Evolutionary conservation across 2,113 vertebrate genomes (phyloP), one percentile per base, ranked within the genome.

Genomic region (Nerophis ophidion): DNA sequence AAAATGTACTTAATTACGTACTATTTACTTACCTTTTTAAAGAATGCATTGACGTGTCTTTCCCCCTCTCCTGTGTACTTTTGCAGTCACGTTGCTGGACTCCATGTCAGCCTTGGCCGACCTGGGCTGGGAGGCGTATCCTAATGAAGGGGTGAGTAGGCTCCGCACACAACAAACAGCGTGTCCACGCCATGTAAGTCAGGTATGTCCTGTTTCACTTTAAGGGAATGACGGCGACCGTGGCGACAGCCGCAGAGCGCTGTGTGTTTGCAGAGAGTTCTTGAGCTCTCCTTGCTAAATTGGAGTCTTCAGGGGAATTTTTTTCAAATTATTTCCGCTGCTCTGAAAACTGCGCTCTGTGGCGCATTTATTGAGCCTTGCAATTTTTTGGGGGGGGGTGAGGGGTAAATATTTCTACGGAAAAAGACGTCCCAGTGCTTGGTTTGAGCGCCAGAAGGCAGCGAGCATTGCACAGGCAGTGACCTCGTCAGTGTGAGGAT

Each of bases 101-200:
- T 91, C 91, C 19, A 92, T 92, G 91, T 92, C 91, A 14, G 91
- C 91, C 12, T 74, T 90, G 77, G 91, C 91, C 26, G 91, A 92
- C 82, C 88, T 92, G 57, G 91, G 90, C 71, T 92, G 91, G 91
- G 89, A 91, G 82, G 91, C 91, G 42, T 91, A 91, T 66, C 91
- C 91, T 52, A 87, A 86, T 57, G 91, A 92, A 63, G 91, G 91
- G 86, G 91, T 92, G 79, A 90, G 91, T 92, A 80, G 42, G 36
- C 33, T 7, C 48, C 58, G 26, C 45, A 50, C 60, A 65, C 50
- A 16, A 52, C 35, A 49, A 15, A 56, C 58, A 42, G 5, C 9
- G 15, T 53, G 65, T 6, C 15, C 0, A 4, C 54, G 50, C 57
- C 40, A n/a, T 44, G 74, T 59, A 49, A 34, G 49, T 40, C 49